Base-by-base conservation (phyloP, 2,888 invertebrate genomes). In the Agonopterix arenella region DNA sequence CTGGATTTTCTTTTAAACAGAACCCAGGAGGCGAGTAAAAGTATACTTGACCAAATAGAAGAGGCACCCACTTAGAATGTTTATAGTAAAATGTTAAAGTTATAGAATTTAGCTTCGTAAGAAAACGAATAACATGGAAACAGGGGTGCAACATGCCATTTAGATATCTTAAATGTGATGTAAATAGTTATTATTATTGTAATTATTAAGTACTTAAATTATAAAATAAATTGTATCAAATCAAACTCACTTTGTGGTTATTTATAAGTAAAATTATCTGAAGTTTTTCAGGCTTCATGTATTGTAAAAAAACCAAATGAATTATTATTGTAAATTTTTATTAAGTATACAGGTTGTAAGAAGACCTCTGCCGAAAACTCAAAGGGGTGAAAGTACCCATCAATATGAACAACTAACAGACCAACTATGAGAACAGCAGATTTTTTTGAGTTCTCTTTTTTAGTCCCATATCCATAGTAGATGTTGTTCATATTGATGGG, bases 1-100 rank as follows among this genome's bases (percentile, higher is more conserved):
- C 84, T 96, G 61, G 95, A 96, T 80, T 96, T 95, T 83, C 84
- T 96, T 61, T 84, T 96, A 53, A 95, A 95, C 77, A 90, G 94
- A 55, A 91, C 90, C 54, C 86, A 84, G 53, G 76, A 78, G 51
- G 58, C 65, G 46, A 70, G 60, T 53, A 71, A 70, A 63, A 67
- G 60, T 50, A 52, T 66, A 53, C 62, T 70, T 49, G 76, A 83
- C 58, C 73, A 78, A 63, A 84, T 81, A 57, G 80, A 84, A 54
- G 80, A 85, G 61, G 83, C 79, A 2, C 84, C 84, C 28, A 84
- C 83, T 70, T 85, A 85, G 78, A 53, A 53, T 41, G 36, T 36
- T 37, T 53, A 47, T 46, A 28, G 7, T 28, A 7, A 28, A 7
- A 5, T 46, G 49, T n/a, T n/a, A 9, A 40, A 44, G 47, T 43